Percentiles rank a stretch among this genome's conserved stretches.
Evolutionary conservation across 2,113 vertebrate genomes (phyloP).

Genomic region (Anoplopoma fimbria): DNA sequence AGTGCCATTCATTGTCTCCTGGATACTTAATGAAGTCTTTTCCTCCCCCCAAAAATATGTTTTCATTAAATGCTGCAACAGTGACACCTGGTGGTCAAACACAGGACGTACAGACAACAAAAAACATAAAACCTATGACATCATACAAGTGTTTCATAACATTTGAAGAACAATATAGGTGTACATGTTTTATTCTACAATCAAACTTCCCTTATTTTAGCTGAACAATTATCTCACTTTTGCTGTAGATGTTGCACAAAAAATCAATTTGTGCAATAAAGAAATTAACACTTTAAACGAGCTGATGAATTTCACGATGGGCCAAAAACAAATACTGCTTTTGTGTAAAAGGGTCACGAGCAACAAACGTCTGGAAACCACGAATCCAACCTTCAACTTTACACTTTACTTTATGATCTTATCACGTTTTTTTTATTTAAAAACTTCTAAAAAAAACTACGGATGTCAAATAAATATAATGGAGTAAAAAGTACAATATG

Average conservation of each 20-base stretch:
- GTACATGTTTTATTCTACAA: too few species aligned
- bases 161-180: not conserved
- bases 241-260: not conserved
- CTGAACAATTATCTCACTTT: not conserved
- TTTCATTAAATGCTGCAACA: conserved; percentile 54
- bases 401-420: not conserved
- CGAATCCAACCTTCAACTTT: not conserved
- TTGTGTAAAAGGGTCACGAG: not conserved
- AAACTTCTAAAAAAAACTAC: not conserved
- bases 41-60: conserved; percentile 8
- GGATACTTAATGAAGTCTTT: conserved; percentile 64
- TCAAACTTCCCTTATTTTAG: not conserved
- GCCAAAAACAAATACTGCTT: not conserved
- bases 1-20: conserved; percentile 64
- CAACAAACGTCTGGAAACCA: not conserved
- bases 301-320: too few species aligned
- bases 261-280: not conserved
- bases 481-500: not conserved
- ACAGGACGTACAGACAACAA: not conserved
- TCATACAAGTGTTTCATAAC: not conserved
- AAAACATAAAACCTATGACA: not conserved
- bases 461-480: not conserved
- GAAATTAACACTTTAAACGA: not conserved
- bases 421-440: not conserved
- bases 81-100: conserved; percentile 52